These are phyloP conservation scores for Thalassophryne amazonica DNA, from an alignment of 2,797 vertebrate genomes.

Conservation along the genomic window DNA sequence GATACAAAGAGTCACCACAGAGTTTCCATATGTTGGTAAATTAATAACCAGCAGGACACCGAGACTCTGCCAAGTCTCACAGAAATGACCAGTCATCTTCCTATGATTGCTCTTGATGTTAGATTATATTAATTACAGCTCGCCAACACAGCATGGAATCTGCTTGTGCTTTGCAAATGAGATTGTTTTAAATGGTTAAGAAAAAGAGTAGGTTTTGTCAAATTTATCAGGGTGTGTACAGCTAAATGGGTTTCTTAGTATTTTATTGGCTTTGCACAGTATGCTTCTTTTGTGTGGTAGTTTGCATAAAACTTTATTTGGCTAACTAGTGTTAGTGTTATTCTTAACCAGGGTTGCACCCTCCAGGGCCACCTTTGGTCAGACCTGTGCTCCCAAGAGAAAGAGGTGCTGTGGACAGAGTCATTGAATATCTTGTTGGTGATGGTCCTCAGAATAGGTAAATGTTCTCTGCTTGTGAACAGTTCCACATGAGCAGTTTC, in stretches of 20 bases:
- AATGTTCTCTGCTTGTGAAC: conserved; percentile 3
- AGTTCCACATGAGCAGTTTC: neutral
- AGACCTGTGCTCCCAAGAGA: conserved; percentile 93
- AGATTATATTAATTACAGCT: conserved; percentile 95
- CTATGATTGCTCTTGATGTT: conserved; percentile 97
- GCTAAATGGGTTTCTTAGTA: conserved; percentile 28
- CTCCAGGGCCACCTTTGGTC: conserved; percentile 94
- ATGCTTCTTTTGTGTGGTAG: conserved; percentile 5
- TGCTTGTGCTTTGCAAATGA: conserved; percentile 77
- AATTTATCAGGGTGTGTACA: conserved; percentile 58
- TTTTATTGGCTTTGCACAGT: conserved; percentile 11
- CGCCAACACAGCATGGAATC: conserved; percentile 83
- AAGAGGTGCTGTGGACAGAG: conserved; percentile 89
- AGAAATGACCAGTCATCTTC: conserved; percentile 95
- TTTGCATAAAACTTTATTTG: conserved; percentile 19
- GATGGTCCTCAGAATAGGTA: conserved; percentile 99
- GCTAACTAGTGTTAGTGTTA: conserved; percentile 35
- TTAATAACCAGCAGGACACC: conserved; percentile 98
- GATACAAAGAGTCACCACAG: conserved; percentile 89
- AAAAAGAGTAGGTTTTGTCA: conserved; percentile 45
- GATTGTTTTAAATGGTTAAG: conserved; percentile 73
- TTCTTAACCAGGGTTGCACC: conserved; percentile 87
- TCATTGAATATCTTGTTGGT: conserved; percentile 96
- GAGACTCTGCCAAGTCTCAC: conserved; percentile 94
- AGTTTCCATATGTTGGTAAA: conserved; percentile 98